Percentiles rank a stretch among this genome's conserved stretches.
Evolutionary conservation across 2,113 vertebrate genomes (phyloP).

Genomic region (Microtus richardsoni): DNA sequence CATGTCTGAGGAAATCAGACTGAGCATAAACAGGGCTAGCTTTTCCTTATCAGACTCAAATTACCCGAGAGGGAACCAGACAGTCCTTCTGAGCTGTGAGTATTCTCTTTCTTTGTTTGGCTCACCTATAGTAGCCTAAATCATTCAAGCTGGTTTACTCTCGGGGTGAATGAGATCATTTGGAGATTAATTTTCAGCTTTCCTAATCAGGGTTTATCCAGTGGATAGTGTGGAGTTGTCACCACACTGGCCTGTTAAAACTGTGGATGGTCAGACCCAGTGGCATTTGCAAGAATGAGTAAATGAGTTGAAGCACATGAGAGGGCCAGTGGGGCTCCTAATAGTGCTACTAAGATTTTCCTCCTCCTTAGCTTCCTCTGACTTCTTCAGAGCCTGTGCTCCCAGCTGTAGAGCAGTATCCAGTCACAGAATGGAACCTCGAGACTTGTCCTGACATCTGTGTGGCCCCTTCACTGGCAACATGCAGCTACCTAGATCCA

Average conservation of each 20-base stretch:
- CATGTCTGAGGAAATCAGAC: constrained; percentile 16
- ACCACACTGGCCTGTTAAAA: not conserved
- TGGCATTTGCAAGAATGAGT: not conserved
- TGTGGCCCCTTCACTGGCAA: not conserved
- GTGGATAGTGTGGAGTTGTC: constrained; percentile 11
- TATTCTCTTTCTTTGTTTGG: constrained; percentile 52
- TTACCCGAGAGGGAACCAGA: constrained; percentile 22
- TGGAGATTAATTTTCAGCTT: constrained; percentile 37
- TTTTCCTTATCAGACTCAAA: constrained; percentile 55
- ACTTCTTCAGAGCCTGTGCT: not conserved
- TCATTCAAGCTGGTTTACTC: not conserved
- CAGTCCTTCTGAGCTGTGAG: not conserved
- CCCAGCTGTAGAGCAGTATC: not conserved
- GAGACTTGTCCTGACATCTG: not conserved
- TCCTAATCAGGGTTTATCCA: constrained; percentile 21
- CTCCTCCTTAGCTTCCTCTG: not conserved
- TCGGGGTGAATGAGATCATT: constrained; percentile 12
- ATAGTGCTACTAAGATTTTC: not conserved
- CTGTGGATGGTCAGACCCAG: not conserved
- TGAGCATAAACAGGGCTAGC: constrained; percentile 46
- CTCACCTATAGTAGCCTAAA: not conserved
- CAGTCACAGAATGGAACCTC: not conserved
- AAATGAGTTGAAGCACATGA: not conserved
- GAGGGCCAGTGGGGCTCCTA: not conserved
- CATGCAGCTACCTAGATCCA: not conserved